Conservation (phyloP, 2,113 vertebrate genomes). For the Lepisosteus oculatus region DNA sequence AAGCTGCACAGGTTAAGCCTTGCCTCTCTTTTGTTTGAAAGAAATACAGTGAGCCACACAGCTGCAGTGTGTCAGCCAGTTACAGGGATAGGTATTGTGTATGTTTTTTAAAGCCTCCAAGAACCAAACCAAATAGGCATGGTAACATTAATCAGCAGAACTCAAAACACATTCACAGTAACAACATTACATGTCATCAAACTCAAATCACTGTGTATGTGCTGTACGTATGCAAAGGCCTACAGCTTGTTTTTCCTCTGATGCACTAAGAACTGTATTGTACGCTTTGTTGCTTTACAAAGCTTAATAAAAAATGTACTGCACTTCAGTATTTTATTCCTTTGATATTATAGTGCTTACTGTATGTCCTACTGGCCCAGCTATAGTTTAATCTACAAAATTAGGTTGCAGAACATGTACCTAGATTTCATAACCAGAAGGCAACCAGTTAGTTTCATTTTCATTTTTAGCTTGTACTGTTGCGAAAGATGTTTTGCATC, state of each 20-base stretch:
- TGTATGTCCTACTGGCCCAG: no score
- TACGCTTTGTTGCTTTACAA: not conserved
- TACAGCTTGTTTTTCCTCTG: constrained; percentile 23
- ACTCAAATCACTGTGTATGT: constrained; percentile 39
- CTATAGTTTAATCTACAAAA: no score
- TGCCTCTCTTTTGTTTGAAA: no score
- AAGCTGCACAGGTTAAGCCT: no score
- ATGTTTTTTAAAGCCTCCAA: constrained; percentile 39
- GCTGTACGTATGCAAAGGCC: constrained; percentile 22
- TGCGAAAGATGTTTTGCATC: no score
- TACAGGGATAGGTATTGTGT: constrained; percentile 23
- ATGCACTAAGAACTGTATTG: not conserved
- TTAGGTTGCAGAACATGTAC: no score
- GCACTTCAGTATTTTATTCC: not conserved
- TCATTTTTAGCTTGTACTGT: no score
- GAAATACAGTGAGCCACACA: no score
- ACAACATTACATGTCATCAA: not conserved
- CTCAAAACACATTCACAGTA: constrained; percentile 40
- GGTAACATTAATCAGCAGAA: constrained; percentile 36
- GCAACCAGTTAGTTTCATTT: not conserved
- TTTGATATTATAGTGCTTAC: not conserved
- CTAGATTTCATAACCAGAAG: no score
- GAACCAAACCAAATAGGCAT: constrained; percentile 35
- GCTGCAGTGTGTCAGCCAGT: constrained; percentile 8
- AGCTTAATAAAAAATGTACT: not conserved